Evolutionary conservation across 30 jellyfish, hydroid and myxozoan genomes (phyloP), one percentile per base, ranked within the genome.

Genomic region (Turritopsis dohrnii): DNA sequence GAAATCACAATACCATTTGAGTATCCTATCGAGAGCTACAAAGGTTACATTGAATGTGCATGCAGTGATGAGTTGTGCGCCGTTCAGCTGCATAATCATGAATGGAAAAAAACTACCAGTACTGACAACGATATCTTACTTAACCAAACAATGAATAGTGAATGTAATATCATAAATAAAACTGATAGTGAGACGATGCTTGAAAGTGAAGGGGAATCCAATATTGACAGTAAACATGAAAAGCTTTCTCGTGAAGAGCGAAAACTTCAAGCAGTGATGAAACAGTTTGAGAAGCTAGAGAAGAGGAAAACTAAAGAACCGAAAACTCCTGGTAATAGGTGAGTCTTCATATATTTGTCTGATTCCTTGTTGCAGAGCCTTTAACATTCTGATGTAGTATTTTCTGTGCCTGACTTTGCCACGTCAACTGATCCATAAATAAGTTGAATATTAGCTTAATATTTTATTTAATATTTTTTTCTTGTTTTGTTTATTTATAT

Each of bases 1-100:
- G 97, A 94, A 76, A 89, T 94, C 81, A 89, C 96, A 19, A 87
- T 94, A 27, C 96, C 97, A 21, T 89, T 94, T 74, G 96, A 92
- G 19, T 84, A 52, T 76, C 87, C 94, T 5, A 25, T 28, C 21
- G 95, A 85, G 27, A 81, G 90, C 41, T 82, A 89, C 75, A 76
- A 74, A 72, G 96, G 96, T 71, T 89, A n/a, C 77, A 71, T 94
- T 1, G 93, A 89, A 7, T 94, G 99, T 72, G 90, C 96, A 4
- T 94, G 99, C 79, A 74, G 71, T 19, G 84, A 76, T 71, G 83
- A 66, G 66, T 18, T 91, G 97, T 65, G 87, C 84, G 9, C 88
- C 71, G 54, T 22, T 54, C 80, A 82, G 76, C 90, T 1, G 96
- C 96, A 16, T 83, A 89, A 16, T 88, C 82, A n/a, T 69, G 77